Evolutionary conservation across 2,113 vertebrate genomes (phyloP), one percentile per base, ranked within the genome.

Genomic region (Semnornis frantzii): DNA sequence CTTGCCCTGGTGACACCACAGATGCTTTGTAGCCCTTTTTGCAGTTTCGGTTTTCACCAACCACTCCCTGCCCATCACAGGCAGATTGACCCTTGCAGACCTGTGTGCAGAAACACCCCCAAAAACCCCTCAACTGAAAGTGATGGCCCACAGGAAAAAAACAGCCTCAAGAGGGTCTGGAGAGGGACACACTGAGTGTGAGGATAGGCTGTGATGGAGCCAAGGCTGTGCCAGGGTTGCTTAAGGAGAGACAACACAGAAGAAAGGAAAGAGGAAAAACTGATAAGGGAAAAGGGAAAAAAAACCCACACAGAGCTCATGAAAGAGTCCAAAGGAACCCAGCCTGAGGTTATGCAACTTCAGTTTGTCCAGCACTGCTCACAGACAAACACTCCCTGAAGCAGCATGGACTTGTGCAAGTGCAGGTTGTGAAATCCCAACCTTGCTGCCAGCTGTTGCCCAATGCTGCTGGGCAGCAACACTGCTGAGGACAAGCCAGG

Each of bases 291-390:
- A 82, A 87, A 52, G 50, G 30, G 9, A 16, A 2, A 50, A 50
- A 57, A 55, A 15, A 27, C 9, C 50, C 7, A 76, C 3, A 37
- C 10, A 74, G 64, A 85, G 18, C 48, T 42, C 83, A 78, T 58
- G 65, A 76, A 79, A 73, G 69, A 92, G 85, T 87, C 82, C 85
- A 82, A 92, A 93, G 90, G 52, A 86, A 89, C 75, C 55, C 50
- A 78, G 90, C 52, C 83, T 68, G 30, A 57, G 50, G 85, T 97
- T 96, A 87, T 87, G 92, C 85, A 97, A 96, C 75, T 91, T 77
- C 71, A 82, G 27, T 96, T 92, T 95, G 95, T 88, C 91, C 89
- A 62, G 78, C 2, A 1, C 80, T 84, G 54, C 37, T 90, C 54
- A 3, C 79, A 95, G 86, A 85, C 91, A 89, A 93, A 92, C 70